Conservation (phyloP, 2,888 invertebrate species). For the Leptothorax acervorum region DNA sequence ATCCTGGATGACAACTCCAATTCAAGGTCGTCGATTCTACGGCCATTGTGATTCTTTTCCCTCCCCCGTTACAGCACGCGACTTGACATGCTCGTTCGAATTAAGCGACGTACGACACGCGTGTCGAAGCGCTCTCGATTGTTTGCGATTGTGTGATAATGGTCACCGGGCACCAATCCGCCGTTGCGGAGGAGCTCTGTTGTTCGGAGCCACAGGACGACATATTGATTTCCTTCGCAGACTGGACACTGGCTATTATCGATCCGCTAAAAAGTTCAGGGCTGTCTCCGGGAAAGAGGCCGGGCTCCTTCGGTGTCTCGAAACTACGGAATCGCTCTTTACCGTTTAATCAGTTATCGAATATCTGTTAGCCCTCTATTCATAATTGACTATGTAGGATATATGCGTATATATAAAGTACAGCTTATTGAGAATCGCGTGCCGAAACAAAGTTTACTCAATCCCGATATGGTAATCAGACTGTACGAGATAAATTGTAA, state of each 20-base stretch:
- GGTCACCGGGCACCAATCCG: constrained; percentile 60
- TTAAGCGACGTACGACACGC: constrained; percentile 26
- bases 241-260: constrained; percentile 81
- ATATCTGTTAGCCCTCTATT: background rate
- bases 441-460: background rate
- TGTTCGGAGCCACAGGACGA: constrained; percentile 80
- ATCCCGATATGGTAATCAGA: background rate
- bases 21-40: constrained; percentile 48
- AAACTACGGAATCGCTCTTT: constrained; percentile 6
- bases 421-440: constrained; percentile 4
- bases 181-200: constrained; percentile 60
- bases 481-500: background rate
- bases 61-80: constrained; percentile 31
- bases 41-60: constrained; percentile 23
- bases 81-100: constrained; percentile 18
- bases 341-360: constrained; percentile 28
- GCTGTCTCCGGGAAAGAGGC: constrained; percentile 76
- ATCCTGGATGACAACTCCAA: constrained; percentile 46
- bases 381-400: background rate
- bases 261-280: constrained; percentile 83
- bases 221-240: constrained; percentile 79
- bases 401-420: background rate
- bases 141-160: constrained; percentile 57
- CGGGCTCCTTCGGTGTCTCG: constrained; percentile 37
- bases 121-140: constrained; percentile 43